Conservation (phyloP, 1,140 invertebrate genomes). For the Elysia chlorotica region DNA sequence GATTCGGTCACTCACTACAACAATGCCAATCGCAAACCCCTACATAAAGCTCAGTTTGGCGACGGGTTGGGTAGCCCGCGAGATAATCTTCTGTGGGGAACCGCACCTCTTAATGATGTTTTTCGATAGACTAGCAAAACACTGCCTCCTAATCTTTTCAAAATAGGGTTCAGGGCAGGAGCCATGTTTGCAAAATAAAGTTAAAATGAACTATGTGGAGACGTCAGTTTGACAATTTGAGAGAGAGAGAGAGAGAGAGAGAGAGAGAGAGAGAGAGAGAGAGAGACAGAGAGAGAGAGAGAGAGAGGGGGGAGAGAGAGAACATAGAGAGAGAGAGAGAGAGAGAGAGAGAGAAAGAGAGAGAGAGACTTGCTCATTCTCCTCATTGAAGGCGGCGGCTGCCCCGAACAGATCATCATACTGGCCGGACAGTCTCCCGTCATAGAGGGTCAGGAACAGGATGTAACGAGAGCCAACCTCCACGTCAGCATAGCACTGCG, state of each 20-base stretch:
- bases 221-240: neutral
- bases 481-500: conserved; percentile 58
- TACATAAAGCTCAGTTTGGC: too few relatives aligned
- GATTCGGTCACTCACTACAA: too few relatives aligned
- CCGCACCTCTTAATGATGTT: too few relatives aligned
- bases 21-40: too few relatives aligned
- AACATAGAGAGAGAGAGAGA: conserved; percentile 6
- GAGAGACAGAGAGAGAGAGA: neutral
- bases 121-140: too few relatives aligned
- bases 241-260: conserved; percentile 1
- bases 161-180: too few relatives aligned
- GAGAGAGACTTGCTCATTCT: conserved; percentile 32
- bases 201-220: too few relatives aligned
- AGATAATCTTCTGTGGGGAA: too few relatives aligned
- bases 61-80: too few relatives aligned
- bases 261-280: conserved; percentile 13
- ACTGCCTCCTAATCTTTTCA: too few relatives aligned
- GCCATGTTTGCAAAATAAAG: too few relatives aligned
- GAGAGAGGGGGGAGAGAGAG: conserved; percentile 10
- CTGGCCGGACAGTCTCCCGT: conserved; percentile 52
- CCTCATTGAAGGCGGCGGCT: conserved; percentile 37
- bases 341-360: conserved; percentile 13
- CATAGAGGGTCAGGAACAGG: conserved; percentile 55
- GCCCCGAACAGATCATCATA: conserved; percentile 61
- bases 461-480: conserved; percentile 46